These are phyloP conservation scores for Diuraphis noxia DNA, from an alignment of 1,140 invertebrate species.

Conservation along the genomic window DNA sequence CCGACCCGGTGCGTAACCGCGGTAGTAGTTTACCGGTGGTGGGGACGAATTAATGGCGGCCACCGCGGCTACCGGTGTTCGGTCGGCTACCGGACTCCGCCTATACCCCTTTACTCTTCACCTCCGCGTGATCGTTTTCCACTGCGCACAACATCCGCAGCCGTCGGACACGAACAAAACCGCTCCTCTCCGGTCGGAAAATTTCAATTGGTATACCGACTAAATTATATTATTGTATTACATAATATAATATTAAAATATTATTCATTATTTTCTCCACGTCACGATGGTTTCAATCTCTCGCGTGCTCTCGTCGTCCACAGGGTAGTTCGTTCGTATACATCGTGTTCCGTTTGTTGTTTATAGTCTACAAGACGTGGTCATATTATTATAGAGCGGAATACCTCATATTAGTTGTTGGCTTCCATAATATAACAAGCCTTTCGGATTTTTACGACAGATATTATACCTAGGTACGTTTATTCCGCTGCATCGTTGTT, in stretches of 20 bases:
- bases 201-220: background rate
- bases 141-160: background rate
- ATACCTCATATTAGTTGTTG: background rate
- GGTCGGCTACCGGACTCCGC: conserved; percentile 46
- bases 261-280: too few relatives aligned
- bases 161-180: background rate
- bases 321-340: background rate
- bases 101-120: conserved; percentile 47
- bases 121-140: background rate
- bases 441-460: background rate
- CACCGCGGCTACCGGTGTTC: conserved; percentile 43
- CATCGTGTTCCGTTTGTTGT: background rate
- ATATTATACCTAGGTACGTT: too few relatives aligned
- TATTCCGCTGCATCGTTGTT: background rate
- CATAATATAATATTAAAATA: background rate
- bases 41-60: conserved; percentile 51
- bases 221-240: background rate
- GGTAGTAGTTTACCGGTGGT: conserved; percentile 1
- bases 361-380: too few relatives aligned
- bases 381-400: background rate
- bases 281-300: too few relatives aligned
- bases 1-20: conserved; percentile 30
- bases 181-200: background rate
- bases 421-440: background rate
- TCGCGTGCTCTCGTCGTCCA: too few relatives aligned